Conservation (phyloP, 2,797 vertebrate genomes). For the Parambassis ranga region DNA sequence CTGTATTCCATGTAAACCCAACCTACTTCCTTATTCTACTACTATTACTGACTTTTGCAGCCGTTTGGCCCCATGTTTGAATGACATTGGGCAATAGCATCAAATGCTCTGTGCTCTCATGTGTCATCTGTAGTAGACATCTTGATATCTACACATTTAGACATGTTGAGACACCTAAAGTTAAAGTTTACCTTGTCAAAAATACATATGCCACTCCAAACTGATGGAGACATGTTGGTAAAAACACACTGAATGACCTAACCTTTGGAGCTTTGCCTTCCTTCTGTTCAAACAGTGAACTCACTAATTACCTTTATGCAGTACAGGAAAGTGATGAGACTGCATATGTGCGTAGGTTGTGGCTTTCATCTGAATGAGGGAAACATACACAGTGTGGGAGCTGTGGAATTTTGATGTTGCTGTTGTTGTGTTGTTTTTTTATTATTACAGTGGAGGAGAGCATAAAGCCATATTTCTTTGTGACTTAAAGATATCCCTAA, state of each 20-base stretch:
- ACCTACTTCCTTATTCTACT: too few relatives aligned
- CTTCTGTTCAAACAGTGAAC: conserved; percentile 3
- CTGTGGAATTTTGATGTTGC: conserved; percentile 34
- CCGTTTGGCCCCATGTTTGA: too few relatives aligned
- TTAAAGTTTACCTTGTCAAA: too few relatives aligned
- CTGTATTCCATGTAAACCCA: too few relatives aligned
- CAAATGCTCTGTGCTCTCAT: too few relatives aligned
- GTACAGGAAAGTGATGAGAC: conserved; percentile 18
- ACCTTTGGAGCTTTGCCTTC: background rate
- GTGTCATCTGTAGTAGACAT: too few relatives aligned
- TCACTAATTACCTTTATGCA: conserved; percentile 47
- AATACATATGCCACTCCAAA: background rate
- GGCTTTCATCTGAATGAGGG: conserved; percentile 41
- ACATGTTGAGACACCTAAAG: too few relatives aligned
- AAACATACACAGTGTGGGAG: conserved; percentile 39
- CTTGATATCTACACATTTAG: too few relatives aligned
- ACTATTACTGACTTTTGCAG: too few relatives aligned
- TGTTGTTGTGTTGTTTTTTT: conserved; percentile 2
- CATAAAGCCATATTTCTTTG: conserved; percentile 17
- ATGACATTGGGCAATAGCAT: too few relatives aligned
- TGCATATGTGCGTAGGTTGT: conserved; percentile 34
- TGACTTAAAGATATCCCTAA: conserved; percentile 10
- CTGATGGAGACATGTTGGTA: background rate
- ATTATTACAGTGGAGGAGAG: conserved; percentile 2
- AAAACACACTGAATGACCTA: conserved; percentile 1